phyloP scores from a whole-genome alignment of 1,140 invertebrate species.

The Aplysia californica region DNA sequence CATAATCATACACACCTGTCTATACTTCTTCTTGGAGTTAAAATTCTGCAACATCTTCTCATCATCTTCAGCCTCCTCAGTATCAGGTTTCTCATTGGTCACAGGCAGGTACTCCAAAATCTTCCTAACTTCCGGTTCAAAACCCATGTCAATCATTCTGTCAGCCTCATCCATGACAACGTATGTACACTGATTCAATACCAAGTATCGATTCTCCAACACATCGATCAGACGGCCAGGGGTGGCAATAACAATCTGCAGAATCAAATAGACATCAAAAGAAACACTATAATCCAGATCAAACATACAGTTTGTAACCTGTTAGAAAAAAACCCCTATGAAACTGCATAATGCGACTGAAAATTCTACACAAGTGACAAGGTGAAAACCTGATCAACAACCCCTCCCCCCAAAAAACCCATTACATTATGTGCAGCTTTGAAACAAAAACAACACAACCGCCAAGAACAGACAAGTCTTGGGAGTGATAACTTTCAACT shows the following conservation, averaged over 20 bases:
- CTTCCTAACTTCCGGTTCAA: conserved; percentile 97
- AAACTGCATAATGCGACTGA: too few relatives aligned
- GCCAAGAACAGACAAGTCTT: too few relatives aligned
- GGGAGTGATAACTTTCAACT: too few relatives aligned
- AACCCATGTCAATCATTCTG: conserved; percentile 99
- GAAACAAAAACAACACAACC: neutral
- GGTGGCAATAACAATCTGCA: conserved; percentile 98
- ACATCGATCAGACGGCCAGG: conserved; percentile 99
- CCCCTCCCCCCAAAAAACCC: too few relatives aligned
- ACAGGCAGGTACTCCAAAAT: conserved; percentile 99
- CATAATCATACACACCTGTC: too few relatives aligned
- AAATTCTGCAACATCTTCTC: conserved; percentile 92
- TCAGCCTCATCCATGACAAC: conserved; percentile 85
- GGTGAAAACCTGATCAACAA: too few relatives aligned
- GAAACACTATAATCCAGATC: neutral
- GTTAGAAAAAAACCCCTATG: too few relatives aligned
- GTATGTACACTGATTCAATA: conserved; percentile 90
- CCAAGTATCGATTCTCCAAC: conserved; percentile 97
- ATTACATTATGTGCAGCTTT: neutral
- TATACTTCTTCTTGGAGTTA: conserved; percentile 91
- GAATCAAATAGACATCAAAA: conserved; percentile 28
- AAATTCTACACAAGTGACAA: too few relatives aligned
- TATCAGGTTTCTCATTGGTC: conserved; percentile 98
- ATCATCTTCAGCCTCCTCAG: conserved; percentile 98
- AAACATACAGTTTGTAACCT: neutral